Evolutionary conservation across 2,888 invertebrate genomes (phyloP).

Genomic region (Diarsia brunnea): DNA sequence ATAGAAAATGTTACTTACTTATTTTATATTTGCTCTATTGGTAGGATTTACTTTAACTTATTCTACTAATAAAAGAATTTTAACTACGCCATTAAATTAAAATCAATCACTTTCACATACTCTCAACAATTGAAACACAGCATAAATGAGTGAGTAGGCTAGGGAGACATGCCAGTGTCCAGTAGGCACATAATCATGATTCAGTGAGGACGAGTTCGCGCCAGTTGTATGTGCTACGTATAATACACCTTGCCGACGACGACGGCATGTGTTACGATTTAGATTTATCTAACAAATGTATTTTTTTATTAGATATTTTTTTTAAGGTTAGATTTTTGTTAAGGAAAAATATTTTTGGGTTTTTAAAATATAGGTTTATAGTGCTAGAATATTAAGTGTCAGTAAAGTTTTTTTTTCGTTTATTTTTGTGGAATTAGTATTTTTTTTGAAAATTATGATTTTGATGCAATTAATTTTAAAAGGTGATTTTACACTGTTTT

Average conservation of each 20-base stretch:
- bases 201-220: slow-evolving; percentile 26
- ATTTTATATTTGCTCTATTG: neutral
- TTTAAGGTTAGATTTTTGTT: neutral
- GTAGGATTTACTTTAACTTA: neutral
- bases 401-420: rapidly evolving
- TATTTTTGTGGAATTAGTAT: rapidly evolving
- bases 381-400: neutral
- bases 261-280: slow-evolving; percentile 14
- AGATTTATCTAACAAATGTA: slow-evolving; percentile 6
- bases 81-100: neutral
- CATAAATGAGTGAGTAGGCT: slow-evolving; percentile 6
- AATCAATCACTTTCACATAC: neutral
- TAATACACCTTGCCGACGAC: neutral
- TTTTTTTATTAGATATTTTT: slow-evolving; percentile 42
- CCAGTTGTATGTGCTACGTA: slow-evolving; percentile 23
- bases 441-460: neutral
- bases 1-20: neutral
- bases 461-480: neutral
- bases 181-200: slow-evolving; percentile 2
- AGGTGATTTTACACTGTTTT: neutral
- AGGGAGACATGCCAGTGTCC: neutral
- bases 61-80: neutral
- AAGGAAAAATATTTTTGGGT: neutral
- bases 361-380: no score
- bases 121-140: neutral